A percentile compares a stretch with the other conserved stretches of the same genome.
Conservation (phyloP, 2,113 vertebrate species). For the Etia nguti region DNA sequence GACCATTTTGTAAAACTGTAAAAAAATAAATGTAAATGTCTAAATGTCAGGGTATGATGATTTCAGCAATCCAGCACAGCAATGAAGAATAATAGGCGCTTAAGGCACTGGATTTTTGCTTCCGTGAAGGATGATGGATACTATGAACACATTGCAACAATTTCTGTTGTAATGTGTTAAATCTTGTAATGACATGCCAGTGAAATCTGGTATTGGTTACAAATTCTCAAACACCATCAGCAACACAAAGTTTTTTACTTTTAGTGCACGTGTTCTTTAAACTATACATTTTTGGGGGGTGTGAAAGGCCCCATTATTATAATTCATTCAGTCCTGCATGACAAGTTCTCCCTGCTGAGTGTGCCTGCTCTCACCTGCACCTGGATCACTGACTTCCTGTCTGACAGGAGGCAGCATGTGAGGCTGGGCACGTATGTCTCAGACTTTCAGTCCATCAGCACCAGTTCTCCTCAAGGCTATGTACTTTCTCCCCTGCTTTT, state of each 20-base stretch:
- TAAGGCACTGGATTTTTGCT: not conserved
- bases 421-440: not conserved
- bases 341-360: not conserved
- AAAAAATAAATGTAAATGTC: not conserved
- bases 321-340: not conserved
- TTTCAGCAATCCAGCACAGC: not conserved
- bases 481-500: not conserved
- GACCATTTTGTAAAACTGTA: not conserved
- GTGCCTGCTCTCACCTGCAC: not conserved
- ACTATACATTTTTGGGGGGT: accelerated
- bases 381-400: not conserved
- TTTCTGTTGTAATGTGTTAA: not conserved
- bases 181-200: not conserved
- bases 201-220: not conserved
- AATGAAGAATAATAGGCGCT: not conserved
- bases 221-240: not conserved
- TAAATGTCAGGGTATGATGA: not conserved
- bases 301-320: not conserved
- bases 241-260: not conserved
- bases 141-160: not conserved
- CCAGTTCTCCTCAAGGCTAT: not conserved
- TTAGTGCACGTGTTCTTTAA: not conserved
- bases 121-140: not conserved
- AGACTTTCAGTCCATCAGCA: not conserved
- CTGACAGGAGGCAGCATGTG: not conserved